Evolutionary conservation across 2,797 vertebrate genomes (phyloP).

Genomic region (Gymnopithys bicolor): DNA sequence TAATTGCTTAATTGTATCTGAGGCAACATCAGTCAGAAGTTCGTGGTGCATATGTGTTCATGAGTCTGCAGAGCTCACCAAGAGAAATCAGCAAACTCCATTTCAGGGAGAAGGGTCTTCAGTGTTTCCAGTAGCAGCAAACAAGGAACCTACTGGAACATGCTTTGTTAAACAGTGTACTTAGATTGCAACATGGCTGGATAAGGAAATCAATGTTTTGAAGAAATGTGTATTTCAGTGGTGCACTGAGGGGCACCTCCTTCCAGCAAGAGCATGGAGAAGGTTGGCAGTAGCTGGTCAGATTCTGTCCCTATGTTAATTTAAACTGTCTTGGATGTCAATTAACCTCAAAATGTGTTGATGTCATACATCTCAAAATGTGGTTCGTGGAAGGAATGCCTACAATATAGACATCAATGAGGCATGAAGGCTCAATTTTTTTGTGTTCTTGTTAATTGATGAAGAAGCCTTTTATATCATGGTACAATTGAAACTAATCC

Average conservation of each 20-base stretch:
- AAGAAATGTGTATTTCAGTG: neutral
- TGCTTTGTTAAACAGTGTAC: neutral
- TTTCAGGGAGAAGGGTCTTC: neutral
- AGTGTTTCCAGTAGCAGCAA: neutral
- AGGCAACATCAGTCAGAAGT: neutral
- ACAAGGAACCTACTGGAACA: neutral
- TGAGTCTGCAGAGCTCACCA: neutral
- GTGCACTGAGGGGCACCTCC: neutral
- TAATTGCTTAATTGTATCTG: neutral
- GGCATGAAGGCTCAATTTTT: neutral
- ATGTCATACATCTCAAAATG: neutral
- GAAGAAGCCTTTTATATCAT: neutral
- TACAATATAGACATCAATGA: neutral
- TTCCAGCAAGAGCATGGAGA: neutral
- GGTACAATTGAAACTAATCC: neutral
- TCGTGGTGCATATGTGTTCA: neutral
- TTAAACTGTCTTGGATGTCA: neutral
- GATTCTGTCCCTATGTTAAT: neutral
- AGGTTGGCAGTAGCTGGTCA: neutral
- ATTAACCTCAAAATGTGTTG: neutral
- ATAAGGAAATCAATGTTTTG: neutral
- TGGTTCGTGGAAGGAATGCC: neutral
- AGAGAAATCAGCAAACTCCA: neutral
- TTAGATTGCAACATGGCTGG: neutral
- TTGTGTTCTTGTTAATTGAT: neutral